Percentiles rank a stretch among this genome's conserved stretches.
phyloP scores from a whole-genome alignment of 2,113 vertebrate genomes.

The Bubo bubo region DNA sequence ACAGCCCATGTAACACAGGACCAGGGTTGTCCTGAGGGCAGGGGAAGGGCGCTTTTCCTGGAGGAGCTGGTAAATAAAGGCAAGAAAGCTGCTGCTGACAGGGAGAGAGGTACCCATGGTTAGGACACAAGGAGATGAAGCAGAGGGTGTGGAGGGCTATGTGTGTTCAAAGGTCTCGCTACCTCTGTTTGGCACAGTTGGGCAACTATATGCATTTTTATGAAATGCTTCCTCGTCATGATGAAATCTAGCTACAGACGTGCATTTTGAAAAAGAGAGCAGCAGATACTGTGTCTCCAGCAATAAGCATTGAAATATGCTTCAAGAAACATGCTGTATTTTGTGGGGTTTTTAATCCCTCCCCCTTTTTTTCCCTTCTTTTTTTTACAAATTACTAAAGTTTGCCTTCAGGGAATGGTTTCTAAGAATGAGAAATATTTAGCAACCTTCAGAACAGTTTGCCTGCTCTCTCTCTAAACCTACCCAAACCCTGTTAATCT shows the following conservation, averaged over 20 bases:
- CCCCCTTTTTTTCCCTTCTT: too few relatives aligned
- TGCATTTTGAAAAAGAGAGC: neutral
- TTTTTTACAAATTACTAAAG: neutral
- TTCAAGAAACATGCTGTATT: neutral
- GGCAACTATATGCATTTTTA: neutral
- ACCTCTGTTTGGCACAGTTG: neutral
- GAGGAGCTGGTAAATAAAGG: neutral
- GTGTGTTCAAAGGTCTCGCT: neutral
- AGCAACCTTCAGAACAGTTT: neutral
- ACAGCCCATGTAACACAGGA: neutral
- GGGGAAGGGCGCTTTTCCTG: neutral
- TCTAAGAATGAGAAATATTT: neutral
- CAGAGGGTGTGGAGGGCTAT: slow-evolving; percentile 15
- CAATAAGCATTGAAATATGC: neutral
- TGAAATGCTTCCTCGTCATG: slow-evolving; percentile 10
- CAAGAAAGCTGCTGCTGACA: neutral
- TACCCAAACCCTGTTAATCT: neutral
- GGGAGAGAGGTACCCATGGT: neutral
- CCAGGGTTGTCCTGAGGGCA: neutral
- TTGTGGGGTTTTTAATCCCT: rapidly evolving
- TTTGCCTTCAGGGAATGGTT: neutral
- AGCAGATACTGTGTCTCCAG: neutral
- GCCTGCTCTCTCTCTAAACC: neutral
- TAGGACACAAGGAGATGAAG: neutral
- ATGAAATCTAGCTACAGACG: neutral